Conservation (phyloP, 1,140 invertebrate species). For the Bombus sylvicola region DNA sequence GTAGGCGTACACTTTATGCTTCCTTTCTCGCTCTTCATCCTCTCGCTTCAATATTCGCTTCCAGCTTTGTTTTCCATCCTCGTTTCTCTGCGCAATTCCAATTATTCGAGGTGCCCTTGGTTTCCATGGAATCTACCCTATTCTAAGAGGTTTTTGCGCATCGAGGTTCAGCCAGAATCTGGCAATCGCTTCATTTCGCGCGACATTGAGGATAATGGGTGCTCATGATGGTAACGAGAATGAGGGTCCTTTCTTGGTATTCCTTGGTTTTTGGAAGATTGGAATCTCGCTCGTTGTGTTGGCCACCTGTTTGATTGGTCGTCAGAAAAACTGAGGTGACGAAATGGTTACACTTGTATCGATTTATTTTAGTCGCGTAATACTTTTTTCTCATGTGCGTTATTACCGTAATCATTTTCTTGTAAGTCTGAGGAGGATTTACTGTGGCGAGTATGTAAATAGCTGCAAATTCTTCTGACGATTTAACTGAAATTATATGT, state of each 20-base stretch:
- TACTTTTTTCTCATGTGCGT: not conserved
- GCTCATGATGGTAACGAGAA: conserved; percentile 41
- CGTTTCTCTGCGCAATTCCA: conserved; percentile 10
- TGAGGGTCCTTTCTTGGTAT: not conserved
- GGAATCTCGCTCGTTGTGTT: not conserved
- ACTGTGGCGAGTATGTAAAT: no score
- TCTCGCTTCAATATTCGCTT: not conserved
- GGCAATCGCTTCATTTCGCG: conserved; percentile 51
- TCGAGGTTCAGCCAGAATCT: conserved; percentile 13
- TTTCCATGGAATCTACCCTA: conserved; percentile 50
- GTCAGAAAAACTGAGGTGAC: not conserved
- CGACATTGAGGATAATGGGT: conserved; percentile 39
- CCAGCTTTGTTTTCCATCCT: not conserved
- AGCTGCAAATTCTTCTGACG: no score
- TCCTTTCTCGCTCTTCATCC: not conserved
- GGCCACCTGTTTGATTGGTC: not conserved
- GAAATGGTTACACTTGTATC: not conserved
- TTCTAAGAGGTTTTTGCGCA: conserved; percentile 24
- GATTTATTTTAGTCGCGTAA: not conserved
- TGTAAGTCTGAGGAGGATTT: not conserved
- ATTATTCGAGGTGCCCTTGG: not conserved
- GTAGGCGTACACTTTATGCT: conserved; percentile 49
- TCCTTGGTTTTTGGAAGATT: not conserved
- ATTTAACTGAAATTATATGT: no score
- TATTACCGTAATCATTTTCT: not conserved